A percentile compares a stretch with the other conserved stretches of the same genome.
phyloP scores from a whole-genome alignment of 2,113 vertebrate genomes.

The Prolemur simus region DNA sequence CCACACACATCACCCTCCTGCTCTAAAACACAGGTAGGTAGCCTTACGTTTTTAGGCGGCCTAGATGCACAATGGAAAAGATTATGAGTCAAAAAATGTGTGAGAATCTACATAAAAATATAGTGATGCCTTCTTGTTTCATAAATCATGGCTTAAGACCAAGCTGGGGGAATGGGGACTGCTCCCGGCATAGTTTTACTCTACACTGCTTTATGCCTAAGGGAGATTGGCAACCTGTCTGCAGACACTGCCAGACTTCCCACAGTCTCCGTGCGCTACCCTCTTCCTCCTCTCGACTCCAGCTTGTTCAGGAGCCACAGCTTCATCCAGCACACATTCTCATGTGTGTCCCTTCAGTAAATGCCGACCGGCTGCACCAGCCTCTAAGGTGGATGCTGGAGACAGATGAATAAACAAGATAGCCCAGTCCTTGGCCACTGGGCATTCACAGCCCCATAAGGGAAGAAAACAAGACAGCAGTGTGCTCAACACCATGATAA shows the following conservation, averaged over 20 bases:
- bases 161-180: background rate
- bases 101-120: background rate
- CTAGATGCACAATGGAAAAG: constrained; percentile 25
- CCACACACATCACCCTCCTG: constrained; percentile 65
- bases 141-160: background rate
- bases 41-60: background rate
- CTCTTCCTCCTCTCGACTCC: background rate
- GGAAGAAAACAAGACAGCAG: background rate
- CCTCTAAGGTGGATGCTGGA: background rate
- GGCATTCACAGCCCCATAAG: background rate
- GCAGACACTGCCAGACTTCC: background rate
- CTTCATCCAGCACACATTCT: background rate
- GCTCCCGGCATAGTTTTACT: background rate
- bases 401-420: background rate
- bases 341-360: background rate
- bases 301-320: background rate
- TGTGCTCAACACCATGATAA: background rate
- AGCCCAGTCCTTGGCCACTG: background rate
- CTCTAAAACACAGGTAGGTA: background rate
- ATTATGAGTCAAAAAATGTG: constrained; percentile 62
- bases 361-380: background rate
- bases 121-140: background rate
- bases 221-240: rapidly evolving
- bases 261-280: background rate
- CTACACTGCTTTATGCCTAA: background rate